Evolutionary conservation across 2,797 vertebrate species (phyloP), one percentile per base, ranked within the genome.

Genomic region (Tolypeutes matacus): DNA sequence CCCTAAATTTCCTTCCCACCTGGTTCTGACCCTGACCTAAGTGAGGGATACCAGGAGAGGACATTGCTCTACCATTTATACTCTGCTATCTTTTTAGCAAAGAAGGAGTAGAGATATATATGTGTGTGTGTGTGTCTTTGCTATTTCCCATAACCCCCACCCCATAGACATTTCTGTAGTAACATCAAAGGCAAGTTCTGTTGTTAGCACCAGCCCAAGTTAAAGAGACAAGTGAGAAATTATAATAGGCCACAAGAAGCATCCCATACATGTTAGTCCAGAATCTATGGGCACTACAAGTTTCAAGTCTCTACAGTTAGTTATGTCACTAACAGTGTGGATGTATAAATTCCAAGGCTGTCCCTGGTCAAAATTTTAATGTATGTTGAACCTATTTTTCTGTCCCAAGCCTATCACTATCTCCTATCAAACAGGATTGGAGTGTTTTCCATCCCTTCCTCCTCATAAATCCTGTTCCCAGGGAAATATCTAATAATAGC

Each of bases 401-500:
- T 75, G 46, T 75, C 90, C 88, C 58, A 70, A 72, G 62, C 34
- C 49, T 60, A 72, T 91, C n/a, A 7, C 73, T 69, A 27, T 84
- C 34, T 92, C 78, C 62, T 93, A 46, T 92, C 78, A 82, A 73
- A 94, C 51, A 78, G 72, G 78, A 93, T 36, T 9, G 12, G 51
- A 93, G 36, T 70, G 51, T 62, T 88, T 95, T 34, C 67, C 77
- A 89, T 9, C 5, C 31, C 13, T 12, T 88, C 51, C 80, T 89
- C 34, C 69, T 94, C 15, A 0, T 20, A 75, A 96, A 93, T 94
- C 75, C 84, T 85, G 34, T 85, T 92, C 92, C 77, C 58, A 39
- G 90, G 90, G 85, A 96, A 96, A 93, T 85, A 89, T 65, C 93
- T 93, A 96, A 96, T 84, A 93, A 85, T 75, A 92, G 95, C 64